Percentiles rank a stretch among this genome's conserved stretches.
Evolutionary conservation across 2,888 invertebrate species (phyloP).

Genomic region (Ectemnius continuus): DNA sequence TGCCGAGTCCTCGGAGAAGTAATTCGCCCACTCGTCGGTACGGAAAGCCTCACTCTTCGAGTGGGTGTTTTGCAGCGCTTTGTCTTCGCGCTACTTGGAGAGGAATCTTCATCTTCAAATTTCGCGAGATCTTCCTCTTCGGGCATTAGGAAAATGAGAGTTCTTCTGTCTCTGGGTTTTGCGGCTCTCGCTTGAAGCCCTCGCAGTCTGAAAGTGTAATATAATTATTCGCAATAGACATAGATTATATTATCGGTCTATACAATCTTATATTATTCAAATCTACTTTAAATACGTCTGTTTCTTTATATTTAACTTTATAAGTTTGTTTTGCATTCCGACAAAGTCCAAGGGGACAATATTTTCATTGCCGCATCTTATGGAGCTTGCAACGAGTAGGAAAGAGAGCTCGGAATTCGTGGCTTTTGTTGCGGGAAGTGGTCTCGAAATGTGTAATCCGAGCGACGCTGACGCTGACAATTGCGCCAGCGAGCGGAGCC

Average conservation of each 20-base stretch:
- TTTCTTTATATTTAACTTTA: too few species aligned
- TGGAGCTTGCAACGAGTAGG: not conserved
- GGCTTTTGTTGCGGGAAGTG: slow-evolving; percentile 2
- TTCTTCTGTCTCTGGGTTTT: slow-evolving; percentile 10
- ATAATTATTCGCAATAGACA: too few species aligned
- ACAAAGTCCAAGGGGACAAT: too few species aligned
- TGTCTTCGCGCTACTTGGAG: slow-evolving; percentile 30
- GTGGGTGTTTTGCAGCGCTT: slow-evolving; percentile 52
- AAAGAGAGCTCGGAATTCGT: not conserved
- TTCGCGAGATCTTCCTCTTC: not conserved
- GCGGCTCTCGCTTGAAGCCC: too few species aligned
- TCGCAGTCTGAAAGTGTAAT: too few species aligned
- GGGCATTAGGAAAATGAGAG: slow-evolving; percentile 13
- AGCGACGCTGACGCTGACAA: slow-evolving; percentile 36
- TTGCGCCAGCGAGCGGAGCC: slow-evolving; percentile 22
- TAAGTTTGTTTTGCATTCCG: too few species aligned
- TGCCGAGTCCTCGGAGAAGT: not conserved
- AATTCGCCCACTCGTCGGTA: not conserved
- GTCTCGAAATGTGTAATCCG: slow-evolving; percentile 20
- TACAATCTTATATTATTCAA: too few species aligned
- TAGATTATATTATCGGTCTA: too few species aligned
- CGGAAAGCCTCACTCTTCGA: not conserved
- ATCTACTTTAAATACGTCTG: too few species aligned
- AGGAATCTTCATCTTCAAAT: slow-evolving; percentile 3
- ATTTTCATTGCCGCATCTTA: not conserved